Evolutionary conservation across 2,888 invertebrate genomes (phyloP).

Genomic region (Hypena proboscidalis): DNA sequence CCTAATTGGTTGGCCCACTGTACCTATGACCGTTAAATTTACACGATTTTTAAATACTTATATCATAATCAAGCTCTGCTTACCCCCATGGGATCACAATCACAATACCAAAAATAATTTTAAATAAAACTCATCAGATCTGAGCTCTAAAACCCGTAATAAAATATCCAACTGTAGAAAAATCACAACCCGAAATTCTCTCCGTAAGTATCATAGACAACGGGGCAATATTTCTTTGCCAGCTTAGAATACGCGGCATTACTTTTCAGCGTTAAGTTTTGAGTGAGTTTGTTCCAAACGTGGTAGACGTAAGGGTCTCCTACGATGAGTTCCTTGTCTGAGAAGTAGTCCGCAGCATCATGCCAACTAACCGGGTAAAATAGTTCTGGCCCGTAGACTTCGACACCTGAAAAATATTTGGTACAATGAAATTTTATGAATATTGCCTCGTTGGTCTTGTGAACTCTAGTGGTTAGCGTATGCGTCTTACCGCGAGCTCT

Average conservation of each 20-base stretch:
- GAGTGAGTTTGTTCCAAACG: conserved; percentile 39
- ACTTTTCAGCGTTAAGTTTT: conserved; percentile 7
- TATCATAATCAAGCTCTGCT: no score
- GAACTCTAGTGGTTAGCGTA: no score
- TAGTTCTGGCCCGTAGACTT: conserved; percentile 71
- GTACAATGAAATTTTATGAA: no score
- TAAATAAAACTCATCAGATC: no score
- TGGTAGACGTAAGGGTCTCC: conserved; percentile 27
- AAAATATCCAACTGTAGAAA: background rate
- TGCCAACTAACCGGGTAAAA: conserved; percentile 12
- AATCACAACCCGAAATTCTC: conserved; percentile 21
- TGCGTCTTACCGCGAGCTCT: no score
- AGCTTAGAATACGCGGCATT: conserved; percentile 25
- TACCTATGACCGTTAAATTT: no score
- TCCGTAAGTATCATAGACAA: conserved; percentile 21
- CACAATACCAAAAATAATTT: no score
- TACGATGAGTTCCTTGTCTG: conserved; percentile 60
- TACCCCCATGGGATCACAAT: no score
- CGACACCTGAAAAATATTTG: conserved; percentile 77
- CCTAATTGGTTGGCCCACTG: no score
- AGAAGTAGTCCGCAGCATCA: conserved; percentile 86
- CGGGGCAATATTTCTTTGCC: conserved; percentile 35
- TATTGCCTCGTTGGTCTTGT: no score
- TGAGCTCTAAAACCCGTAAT: no score
- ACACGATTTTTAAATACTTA: no score